Conservation (phyloP, 2,113 vertebrate genomes). For the Halichoeres trimaculatus region DNA sequence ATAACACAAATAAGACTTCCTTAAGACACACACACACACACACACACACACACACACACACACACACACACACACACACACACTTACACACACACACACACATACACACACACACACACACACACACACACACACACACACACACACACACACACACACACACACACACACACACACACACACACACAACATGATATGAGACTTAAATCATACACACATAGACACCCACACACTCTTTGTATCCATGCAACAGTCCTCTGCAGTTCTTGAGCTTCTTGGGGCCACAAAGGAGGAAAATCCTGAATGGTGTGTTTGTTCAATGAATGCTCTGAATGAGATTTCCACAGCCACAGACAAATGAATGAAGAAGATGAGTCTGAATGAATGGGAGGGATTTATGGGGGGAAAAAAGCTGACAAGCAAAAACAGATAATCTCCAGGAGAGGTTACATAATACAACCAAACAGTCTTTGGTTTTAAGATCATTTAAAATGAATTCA, state of each 20-base stretch:
- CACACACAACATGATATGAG: too few relatives aligned
- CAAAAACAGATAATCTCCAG: slow-evolving; percentile 19
- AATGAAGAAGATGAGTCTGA: slow-evolving; percentile 65
- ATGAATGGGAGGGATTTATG: slow-evolving; percentile 30
- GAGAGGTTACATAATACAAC: slow-evolving; percentile 15
- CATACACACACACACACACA: slow-evolving; percentile 45
- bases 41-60: slow-evolving; percentile 13
- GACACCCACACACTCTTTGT: slow-evolving; percentile 54
- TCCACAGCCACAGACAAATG: slow-evolving; percentile 53
- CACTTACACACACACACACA: too few relatives aligned
- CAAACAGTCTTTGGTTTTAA: too few relatives aligned
- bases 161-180: slow-evolving; percentile 5
- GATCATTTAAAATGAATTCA: too few relatives aligned
- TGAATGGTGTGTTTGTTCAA: slow-evolving; percentile 64
- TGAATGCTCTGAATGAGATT: slow-evolving; percentile 67
- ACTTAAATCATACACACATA: slow-evolving; percentile 22
- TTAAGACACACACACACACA: background rate
- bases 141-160: slow-evolving; percentile 8
- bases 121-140: slow-evolving; percentile 41
- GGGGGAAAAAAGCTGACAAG: slow-evolving; percentile 22
- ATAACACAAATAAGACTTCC: slow-evolving; percentile 32
- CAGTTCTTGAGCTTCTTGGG: slow-evolving; percentile 62
- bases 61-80: too few relatives aligned
- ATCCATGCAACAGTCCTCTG: slow-evolving; percentile 66
- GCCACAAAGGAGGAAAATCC: slow-evolving; percentile 62